Evolutionary conservation across 2,797 vertebrate genomes (phyloP), one percentile per base, ranked within the genome.

Genomic region (Thripadectes ignobilis): DNA sequence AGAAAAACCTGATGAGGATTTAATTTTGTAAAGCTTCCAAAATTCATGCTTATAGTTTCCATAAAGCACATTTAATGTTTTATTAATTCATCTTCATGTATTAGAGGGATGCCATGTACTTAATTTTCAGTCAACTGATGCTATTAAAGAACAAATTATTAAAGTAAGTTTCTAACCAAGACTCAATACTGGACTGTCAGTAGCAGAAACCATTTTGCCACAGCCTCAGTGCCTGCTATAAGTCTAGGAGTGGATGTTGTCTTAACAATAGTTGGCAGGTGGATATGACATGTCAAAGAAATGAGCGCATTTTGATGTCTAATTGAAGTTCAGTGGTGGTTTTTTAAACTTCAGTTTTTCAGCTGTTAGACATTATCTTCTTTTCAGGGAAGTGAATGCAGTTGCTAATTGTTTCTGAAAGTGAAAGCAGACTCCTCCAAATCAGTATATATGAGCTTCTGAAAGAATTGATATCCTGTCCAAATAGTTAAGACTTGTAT

Each of bases 381-480:
- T 88, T 62, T 72, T 75, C 57, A 72, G 75, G 52, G 62, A 83
- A 49, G 27, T 46, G 72, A 61, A 81, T 79, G 26, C 48, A 89
- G 19, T 82, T 92, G 74, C 71, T 96, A 93, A 93, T 93, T 87
- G 93, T 67, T 95, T 82, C 67, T 90, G 88, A 92, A 94, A 87
- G 74, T 95, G 63, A 94, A 94, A 90, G 86, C 38, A 57, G 48
- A 85, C 59, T 67, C 71, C 55, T 93, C 52, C 52, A 82, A 93
- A 89, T 95, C 83, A 7, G 79, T 95, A 36, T 12, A 16, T 76
- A 61, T 2, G 0, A 89, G 32, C 26, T 95, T 86, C 74, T 95
- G 80, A 57, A 76, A 66, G 88, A 86, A 94, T 78, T 88, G 55
- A 69, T 93, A 59, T 38, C 14, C 92, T 93, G 80, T 92, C 93